Evolutionary conservation across 92 coral and sea anemone genomes (phyloP).

Genomic region (Actinernus sp.): DNA sequence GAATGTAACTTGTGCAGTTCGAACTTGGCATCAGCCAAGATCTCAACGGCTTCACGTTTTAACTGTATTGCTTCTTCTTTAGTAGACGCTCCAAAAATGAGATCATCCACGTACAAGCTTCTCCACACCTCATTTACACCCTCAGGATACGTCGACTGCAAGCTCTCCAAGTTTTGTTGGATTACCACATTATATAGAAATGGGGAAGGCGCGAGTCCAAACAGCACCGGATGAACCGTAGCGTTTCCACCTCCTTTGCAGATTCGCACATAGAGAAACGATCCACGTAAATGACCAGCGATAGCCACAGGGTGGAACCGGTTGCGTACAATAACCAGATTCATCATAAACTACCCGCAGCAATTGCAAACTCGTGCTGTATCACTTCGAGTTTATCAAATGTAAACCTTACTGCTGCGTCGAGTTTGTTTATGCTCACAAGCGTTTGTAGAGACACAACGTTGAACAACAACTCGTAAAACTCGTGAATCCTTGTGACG

Average conservation of each 20-base stretch:
- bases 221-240: constrained; percentile 47
- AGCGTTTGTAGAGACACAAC: too few relatives aligned
- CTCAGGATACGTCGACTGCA: too few relatives aligned
- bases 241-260: constrained; percentile 45
- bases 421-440: too few relatives aligned
- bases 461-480: too few relatives aligned
- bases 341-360: constrained; percentile 69
- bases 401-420: too few relatives aligned
- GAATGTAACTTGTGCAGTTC: constrained; percentile 7
- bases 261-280: constrained; percentile 55
- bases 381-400: too few relatives aligned
- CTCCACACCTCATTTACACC: constrained; percentile 16
- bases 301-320: too few relatives aligned
- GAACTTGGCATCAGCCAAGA: constrained; percentile 39
- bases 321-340: too few relatives aligned
- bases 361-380: constrained; percentile 47
- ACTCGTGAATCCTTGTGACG: too few relatives aligned
- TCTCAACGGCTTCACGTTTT: too few relatives aligned
- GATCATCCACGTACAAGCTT: too few relatives aligned
- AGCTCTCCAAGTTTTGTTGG: constrained; percentile 37
- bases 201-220: constrained; percentile 62
- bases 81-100: constrained; percentile 36
- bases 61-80: constrained; percentile 34
- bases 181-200: constrained; percentile 54
- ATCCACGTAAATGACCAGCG: constrained; percentile 38